These are phyloP conservation scores for Lemur catta DNA, from an alignment of 2,797 vertebrate genomes.

Conservation along the genomic window DNA sequence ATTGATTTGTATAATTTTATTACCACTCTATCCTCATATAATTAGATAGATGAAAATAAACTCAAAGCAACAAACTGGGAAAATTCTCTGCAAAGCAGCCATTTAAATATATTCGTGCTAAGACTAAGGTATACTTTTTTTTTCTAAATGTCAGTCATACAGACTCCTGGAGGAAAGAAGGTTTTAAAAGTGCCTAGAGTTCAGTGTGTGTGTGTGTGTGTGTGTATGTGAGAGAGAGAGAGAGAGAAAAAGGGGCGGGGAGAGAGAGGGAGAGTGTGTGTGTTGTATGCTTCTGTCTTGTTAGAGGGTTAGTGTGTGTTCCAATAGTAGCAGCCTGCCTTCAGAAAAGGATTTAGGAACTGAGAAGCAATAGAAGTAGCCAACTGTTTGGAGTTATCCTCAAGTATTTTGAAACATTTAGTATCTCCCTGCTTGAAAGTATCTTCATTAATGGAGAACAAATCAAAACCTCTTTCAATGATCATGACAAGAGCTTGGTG, in stretches of 20 bases:
- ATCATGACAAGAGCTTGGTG: not conserved
- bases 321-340: not conserved
- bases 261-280: not conserved
- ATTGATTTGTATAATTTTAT: slow-evolving; percentile 36
- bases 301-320: not conserved
- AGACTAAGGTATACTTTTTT: not conserved
- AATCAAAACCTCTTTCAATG: not conserved
- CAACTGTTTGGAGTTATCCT: not conserved
- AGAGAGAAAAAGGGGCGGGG: no score
- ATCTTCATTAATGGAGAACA: not conserved
- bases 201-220: not conserved
- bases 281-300: not conserved
- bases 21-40: not conserved
- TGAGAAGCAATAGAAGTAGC: not conserved
- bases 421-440: not conserved
- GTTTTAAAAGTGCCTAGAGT: not conserved
- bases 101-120: not conserved
- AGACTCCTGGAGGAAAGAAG: not conserved
- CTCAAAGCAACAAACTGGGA: not conserved
- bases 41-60: not conserved
- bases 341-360: not conserved
- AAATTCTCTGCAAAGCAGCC: not conserved
- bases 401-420: not conserved
- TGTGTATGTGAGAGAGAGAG: not conserved
- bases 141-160: not conserved